These are phyloP conservation scores for Chrysogorgia sp. DNA, from an alignment of 92 coral and sea anemone species.

Conservation along the genomic window DNA sequence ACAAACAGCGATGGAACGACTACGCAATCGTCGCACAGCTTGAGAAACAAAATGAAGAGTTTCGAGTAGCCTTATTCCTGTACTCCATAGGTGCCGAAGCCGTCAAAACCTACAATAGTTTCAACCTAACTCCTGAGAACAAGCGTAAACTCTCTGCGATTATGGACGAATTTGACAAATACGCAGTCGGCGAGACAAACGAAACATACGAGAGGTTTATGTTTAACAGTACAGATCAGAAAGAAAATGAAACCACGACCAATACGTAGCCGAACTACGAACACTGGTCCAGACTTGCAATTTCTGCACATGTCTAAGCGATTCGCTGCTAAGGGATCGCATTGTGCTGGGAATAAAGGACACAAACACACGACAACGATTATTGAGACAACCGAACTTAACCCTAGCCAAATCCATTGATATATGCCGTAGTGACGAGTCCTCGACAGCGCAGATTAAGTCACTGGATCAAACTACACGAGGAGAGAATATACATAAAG, in stretches of 20 bases:
- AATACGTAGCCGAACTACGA: constrained; percentile 49
- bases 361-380: not conserved
- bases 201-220: too few relatives aligned
- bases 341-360: constrained; percentile 12
- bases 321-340: constrained; percentile 56
- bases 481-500: too few relatives aligned
- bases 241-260: too few relatives aligned
- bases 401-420: too few relatives aligned
- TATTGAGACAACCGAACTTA: constrained; percentile 1
- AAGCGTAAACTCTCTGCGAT: constrained; percentile 34
- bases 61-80: constrained; percentile 56
- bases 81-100: constrained; percentile 59
- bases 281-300: constrained; percentile 60
- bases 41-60: constrained; percentile 52
- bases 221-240: too few relatives aligned
- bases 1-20: constrained; percentile 63
- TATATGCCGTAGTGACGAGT: too few relatives aligned
- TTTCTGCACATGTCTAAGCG: constrained; percentile 22
- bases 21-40: constrained; percentile 54
- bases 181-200: too few relatives aligned
- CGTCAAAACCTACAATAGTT: constrained; percentile 57
- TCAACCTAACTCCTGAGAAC: constrained; percentile 47
- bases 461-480: too few relatives aligned
- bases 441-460: too few relatives aligned
- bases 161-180: too few relatives aligned